Percentiles rank a stretch among this genome's conserved stretches.
Evolutionary conservation across 2,888 invertebrate species (phyloP).

Genomic region (Orchestes rusci): DNA sequence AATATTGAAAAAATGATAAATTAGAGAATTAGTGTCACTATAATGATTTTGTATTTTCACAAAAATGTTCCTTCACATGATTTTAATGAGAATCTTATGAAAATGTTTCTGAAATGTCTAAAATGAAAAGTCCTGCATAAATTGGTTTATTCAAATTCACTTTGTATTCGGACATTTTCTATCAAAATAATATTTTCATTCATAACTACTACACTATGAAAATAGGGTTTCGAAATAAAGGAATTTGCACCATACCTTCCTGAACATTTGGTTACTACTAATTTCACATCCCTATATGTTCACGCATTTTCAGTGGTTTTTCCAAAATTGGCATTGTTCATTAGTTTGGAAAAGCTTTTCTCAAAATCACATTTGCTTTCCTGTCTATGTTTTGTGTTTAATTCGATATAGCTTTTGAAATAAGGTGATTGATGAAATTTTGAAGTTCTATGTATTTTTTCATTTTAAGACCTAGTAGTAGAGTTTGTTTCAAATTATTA

Average conservation of each 20-base stretch:
- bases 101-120: conserved; percentile 10
- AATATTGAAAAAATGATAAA: conserved; percentile 13
- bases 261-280: conserved; percentile 11
- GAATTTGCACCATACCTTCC: conserved; percentile 9
- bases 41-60: conserved; percentile 4
- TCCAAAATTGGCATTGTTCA: conserved; percentile 13
- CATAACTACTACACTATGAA: conserved; percentile 4
- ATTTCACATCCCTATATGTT: conserved; percentile 10
- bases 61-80: conserved; percentile 4
- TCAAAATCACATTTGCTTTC: conserved; percentile 8
- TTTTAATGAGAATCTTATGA: conserved; percentile 12
- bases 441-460: conserved; percentile 4
- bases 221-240: conserved; percentile 8
- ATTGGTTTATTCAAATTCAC: conserved; percentile 10
- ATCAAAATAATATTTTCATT: conserved; percentile 3
- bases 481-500: conserved; percentile 7
- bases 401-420: conserved; percentile 8
- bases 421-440: conserved; percentile 10
- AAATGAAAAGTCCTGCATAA: conserved; percentile 6
- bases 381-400: conserved; percentile 10
- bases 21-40: conserved; percentile 7
- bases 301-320: conserved; percentile 7
- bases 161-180: conserved; percentile 5
- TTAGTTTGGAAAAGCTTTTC: conserved; percentile 11
- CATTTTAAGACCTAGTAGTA: conserved; percentile 3